Conservation (phyloP, 2,113 vertebrate species). For the Entomyzon cyanotis region DNA sequence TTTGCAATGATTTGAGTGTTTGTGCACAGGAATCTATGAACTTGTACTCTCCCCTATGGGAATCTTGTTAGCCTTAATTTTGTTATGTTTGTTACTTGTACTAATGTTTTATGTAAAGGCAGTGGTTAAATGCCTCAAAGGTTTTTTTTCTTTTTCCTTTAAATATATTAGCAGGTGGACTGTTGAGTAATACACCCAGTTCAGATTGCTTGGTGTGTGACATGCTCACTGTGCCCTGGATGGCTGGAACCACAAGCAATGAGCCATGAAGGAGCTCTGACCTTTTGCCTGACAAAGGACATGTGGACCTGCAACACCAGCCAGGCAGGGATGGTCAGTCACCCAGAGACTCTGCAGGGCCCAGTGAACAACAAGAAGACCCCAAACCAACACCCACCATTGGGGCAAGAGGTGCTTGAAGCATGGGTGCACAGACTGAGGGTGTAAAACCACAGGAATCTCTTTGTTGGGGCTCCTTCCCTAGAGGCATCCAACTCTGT, state of each 20-base stretch:
- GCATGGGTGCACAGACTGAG: not conserved
- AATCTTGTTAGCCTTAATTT: not conserved
- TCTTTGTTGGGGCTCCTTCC: not conserved
- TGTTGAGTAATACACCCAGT: not conserved
- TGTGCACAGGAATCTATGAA: not conserved
- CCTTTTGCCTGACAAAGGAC: not conserved
- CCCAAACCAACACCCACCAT: not conserved
- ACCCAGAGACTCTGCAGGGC: not conserved
- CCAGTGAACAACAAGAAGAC: not conserved
- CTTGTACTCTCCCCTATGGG: not conserved
- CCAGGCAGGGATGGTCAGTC: not conserved
- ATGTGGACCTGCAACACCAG: not conserved
- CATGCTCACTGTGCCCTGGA: not conserved
- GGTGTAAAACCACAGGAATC: not conserved
- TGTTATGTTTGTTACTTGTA: not conserved
- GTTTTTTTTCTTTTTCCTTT: not conserved
- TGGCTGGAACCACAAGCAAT: not conserved
- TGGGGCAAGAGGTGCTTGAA: not conserved
- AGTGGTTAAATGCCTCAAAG: not conserved
- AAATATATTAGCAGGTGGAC: not conserved
- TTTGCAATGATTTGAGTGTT: not conserved
- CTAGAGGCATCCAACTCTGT: not conserved
- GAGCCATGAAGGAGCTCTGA: not conserved
- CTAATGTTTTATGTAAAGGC: not conserved
- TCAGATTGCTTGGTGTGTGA: not conserved